Evolutionary conservation across 2,888 invertebrate genomes (phyloP).

Genomic region (Apamea anceps): DNA sequence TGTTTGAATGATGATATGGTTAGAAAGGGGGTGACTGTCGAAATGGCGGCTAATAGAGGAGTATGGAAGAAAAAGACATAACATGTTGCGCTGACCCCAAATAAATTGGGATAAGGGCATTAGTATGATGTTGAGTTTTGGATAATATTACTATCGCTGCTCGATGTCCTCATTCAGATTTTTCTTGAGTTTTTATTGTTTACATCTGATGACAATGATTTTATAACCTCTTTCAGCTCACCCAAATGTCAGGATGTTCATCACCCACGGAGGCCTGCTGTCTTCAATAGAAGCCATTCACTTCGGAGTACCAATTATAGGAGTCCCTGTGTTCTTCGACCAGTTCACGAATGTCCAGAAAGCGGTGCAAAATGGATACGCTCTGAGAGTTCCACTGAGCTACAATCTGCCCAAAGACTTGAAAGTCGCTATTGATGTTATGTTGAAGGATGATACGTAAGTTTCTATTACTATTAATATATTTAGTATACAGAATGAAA

Average conservation of each 20-base stretch:
- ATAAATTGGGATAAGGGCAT: too few relatives aligned
- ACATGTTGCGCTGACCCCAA: too few relatives aligned
- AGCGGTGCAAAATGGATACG: slow-evolving; percentile 75
- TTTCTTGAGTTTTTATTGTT: too few relatives aligned
- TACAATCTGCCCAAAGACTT: slow-evolving; percentile 71
- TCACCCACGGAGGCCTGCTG: slow-evolving; percentile 77
- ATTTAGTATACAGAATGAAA: too few relatives aligned
- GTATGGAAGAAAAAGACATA: too few relatives aligned
- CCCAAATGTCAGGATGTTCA: slow-evolving; percentile 74
- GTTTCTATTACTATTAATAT: neutral
- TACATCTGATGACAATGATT: neutral
- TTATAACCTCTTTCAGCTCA: slow-evolving; percentile 70
- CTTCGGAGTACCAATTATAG: slow-evolving; percentile 77
- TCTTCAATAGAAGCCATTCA: slow-evolving; percentile 77
- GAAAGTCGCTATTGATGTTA: slow-evolving; percentile 70
- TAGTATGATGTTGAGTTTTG: too few relatives aligned
- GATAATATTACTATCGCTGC: too few relatives aligned
- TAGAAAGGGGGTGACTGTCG: too few relatives aligned
- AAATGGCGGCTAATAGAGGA: too few relatives aligned
- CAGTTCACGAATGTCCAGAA: slow-evolving; percentile 78
- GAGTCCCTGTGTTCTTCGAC: slow-evolving; percentile 77
- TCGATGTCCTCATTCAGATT: too few relatives aligned
- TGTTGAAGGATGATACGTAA: slow-evolving; percentile 65
- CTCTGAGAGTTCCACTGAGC: slow-evolving; percentile 70
- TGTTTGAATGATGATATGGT: too few relatives aligned